Conservation (phyloP, 2,797 vertebrate genomes). For the Urophycis tenuis region DNA sequence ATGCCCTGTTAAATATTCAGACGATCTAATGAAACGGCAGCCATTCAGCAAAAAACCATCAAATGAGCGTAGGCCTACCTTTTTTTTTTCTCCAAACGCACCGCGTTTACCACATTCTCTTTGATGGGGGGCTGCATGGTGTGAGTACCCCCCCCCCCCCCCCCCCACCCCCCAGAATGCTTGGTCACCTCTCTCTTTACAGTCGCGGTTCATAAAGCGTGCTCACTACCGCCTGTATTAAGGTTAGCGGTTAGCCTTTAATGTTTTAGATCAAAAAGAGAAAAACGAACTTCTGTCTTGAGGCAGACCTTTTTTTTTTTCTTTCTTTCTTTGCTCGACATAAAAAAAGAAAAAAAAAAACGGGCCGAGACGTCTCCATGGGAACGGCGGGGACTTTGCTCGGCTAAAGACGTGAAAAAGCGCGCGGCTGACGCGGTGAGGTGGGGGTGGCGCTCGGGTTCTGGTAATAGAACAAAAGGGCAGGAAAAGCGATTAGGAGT, state of each 20-base stretch:
- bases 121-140: neutral
- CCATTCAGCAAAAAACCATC: neutral
- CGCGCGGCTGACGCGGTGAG: conserved; percentile 27
- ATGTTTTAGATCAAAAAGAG: neutral
- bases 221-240: neutral
- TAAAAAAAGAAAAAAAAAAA: too few species aligned
- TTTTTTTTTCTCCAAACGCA: neutral
- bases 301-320: neutral
- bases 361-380: neutral
- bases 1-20: neutral
- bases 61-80: too few species aligned
- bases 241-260: neutral
- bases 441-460: conserved; percentile 25
- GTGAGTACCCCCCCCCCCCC: neutral
- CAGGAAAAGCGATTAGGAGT: conserved; percentile 38
- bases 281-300: neutral
- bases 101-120: neutral
- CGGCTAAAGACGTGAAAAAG: conserved; percentile 2
- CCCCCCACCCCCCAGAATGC: too few species aligned
- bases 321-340: too few species aligned
- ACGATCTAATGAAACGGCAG: neutral
- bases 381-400: neutral
- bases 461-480: conserved; percentile 23
- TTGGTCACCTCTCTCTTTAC: neutral
- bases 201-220: neutral